These are phyloP conservation scores for Malaclemys terrapin DNA, from an alignment of 2,113 vertebrate genomes.

Conservation along the genomic window DNA sequence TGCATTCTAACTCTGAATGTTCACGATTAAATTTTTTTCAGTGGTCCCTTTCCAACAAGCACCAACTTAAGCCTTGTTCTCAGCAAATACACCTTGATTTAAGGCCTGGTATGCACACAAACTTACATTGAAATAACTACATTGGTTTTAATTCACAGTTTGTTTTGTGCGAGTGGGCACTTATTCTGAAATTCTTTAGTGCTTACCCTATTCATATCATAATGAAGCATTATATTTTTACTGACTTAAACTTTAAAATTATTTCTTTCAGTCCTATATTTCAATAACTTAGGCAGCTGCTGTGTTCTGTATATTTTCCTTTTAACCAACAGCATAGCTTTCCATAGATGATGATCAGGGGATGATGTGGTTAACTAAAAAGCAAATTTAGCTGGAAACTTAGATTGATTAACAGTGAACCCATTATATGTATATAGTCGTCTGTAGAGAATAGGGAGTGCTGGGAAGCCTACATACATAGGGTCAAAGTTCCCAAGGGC, in stretches of 20 bases:
- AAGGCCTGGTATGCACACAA: not conserved
- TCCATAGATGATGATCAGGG: not conserved
- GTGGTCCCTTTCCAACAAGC: not conserved
- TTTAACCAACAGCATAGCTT: not conserved
- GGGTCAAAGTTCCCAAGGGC: not conserved
- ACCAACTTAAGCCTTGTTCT: not conserved
- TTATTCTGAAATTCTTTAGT: not conserved
- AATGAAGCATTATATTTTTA: not conserved
- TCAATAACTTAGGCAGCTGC: not conserved
- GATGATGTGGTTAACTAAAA: not conserved
- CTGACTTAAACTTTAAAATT: not conserved
- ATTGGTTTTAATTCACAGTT: not conserved
- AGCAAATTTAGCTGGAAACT: not conserved
- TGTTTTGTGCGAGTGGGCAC: not conserved
- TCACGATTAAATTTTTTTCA: not conserved
- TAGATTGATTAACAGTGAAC: not conserved
- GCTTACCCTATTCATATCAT: not conserved
- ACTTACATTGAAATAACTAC: not conserved
- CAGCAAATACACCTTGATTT: not conserved
- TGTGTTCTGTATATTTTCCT: not conserved
- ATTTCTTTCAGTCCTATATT: not conserved
- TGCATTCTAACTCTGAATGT: not conserved
- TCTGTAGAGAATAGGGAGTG: not conserved
- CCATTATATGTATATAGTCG: not conserved
- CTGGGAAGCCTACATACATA: not conserved